Evolutionary conservation across 2,888 invertebrate species (phyloP).

Genomic region (Ectropis crepuscularia): DNA sequence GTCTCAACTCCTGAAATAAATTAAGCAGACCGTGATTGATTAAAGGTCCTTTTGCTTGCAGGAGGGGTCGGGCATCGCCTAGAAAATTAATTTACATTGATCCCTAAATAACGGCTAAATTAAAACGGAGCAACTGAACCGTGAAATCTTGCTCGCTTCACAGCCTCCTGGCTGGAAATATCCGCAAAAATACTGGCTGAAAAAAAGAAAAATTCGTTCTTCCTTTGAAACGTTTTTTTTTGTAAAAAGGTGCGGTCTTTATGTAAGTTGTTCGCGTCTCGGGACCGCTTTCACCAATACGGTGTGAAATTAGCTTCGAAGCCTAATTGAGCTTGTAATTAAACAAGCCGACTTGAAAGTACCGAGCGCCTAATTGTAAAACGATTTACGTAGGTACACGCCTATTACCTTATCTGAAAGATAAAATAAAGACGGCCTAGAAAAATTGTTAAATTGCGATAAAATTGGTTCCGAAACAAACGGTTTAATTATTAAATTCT

Average conservation of each 20-base stretch:
- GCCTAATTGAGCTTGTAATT: conserved; percentile 32
- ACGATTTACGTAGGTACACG: conserved; percentile 24
- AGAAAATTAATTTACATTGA: conserved; percentile 56
- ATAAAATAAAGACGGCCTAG: conserved; percentile 16
- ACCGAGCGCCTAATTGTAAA: conserved; percentile 21
- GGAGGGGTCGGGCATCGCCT: conserved; percentile 28
- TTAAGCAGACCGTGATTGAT: conserved; percentile 30
- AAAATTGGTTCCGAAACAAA: conserved; percentile 2
- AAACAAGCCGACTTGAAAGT: conserved; percentile 22
- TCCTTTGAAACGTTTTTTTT: conserved; percentile 1
- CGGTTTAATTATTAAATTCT: not conserved
- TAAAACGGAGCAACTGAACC: conserved; percentile 54
- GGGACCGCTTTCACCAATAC: conserved; percentile 47
- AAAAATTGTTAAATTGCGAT: not conserved
- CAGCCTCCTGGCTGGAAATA: conserved; percentile 44
- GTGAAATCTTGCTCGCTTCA: conserved; percentile 59
- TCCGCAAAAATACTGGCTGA: conserved; percentile 7
- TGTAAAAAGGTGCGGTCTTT: conserved; percentile 10
- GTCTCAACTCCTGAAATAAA: conserved; percentile 22
- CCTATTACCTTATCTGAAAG: conserved; percentile 24
- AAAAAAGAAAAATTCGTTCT: not conserved
- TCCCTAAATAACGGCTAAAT: conserved; percentile 52
- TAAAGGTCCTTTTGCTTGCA: conserved; percentile 24
- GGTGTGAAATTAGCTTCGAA: conserved; percentile 38
- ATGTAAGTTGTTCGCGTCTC: conserved; percentile 27